Evolutionary conservation across 2,888 invertebrate species (phyloP), one percentile per base, ranked within the genome.

Genomic region (Plagodis pulveraria): DNA sequence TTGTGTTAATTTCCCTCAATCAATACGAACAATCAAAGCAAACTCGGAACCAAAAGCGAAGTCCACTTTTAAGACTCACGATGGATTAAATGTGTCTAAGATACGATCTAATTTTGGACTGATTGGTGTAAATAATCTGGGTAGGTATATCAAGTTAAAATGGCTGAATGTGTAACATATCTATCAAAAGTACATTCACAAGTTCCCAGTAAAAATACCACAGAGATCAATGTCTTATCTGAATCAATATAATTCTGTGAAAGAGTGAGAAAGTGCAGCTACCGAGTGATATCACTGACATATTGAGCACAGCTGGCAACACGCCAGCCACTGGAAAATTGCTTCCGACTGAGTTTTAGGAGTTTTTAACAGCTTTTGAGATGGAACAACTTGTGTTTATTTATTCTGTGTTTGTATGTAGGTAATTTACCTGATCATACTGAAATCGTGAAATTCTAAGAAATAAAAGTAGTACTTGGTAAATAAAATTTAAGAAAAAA

Each of bases 221-320:
- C 33, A 4, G 42, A 46, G 51, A 50, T 47, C 45, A 56, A 53
- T 34, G 57, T 54, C 42, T 54, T 46, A 35, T 47, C 48, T 47
- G 60, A 56, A 52, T 56, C 60, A 56, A 56, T 58, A 50, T 35
- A 54, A 46, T 56, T 58, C 61, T 50, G 5, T 36, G 58, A 45
- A 56, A 54, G n/a, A 50, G 36, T 58, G 58, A 53, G 59, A 60
- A 63, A 67, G 56, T 68, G 67, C 64, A 65, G 43, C 22, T 33
- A 51, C 47, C 47, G 50, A 50, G 42, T 65, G 60, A 66, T 54
- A 56, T 66, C 64, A 68, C 57, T 40, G 6, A 11, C 56, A 46
- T 32, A 57, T 61, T 55, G 51, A 48, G 54, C 62, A 34, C 43
- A 32, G 41, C 52, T 60, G 65, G 69, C 65, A 46, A 2, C 0